phyloP scores from a whole-genome alignment of 2,888 invertebrate species.

The Aphelenchoides bicaudatus region DNA sequence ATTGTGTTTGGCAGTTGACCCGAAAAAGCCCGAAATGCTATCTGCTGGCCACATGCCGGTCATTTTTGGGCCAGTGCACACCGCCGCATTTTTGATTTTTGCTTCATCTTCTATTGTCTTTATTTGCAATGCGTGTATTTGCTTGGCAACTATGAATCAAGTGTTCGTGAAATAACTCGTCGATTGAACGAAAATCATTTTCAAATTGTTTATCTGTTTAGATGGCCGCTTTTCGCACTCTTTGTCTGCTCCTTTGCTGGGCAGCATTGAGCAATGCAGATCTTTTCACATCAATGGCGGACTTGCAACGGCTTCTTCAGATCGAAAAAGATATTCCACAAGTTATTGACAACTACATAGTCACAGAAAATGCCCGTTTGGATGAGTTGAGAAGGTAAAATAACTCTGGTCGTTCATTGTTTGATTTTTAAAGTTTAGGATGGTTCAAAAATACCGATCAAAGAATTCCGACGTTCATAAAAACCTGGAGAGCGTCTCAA shows the following conservation, averaged over 20 bases:
- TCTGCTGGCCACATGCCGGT: too few relatives aligned
- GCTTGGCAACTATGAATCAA: neutral
- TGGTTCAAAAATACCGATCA: slow-evolving; percentile 48
- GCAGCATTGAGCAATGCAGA: slow-evolving; percentile 56
- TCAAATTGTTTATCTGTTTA: neutral
- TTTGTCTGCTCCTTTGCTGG: too few relatives aligned
- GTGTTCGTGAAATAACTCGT: neutral
- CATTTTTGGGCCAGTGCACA: neutral
- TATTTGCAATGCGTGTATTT: neutral
- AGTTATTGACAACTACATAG: slow-evolving; percentile 61
- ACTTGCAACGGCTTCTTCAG: slow-evolving; percentile 62
- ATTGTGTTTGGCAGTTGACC: slow-evolving; percentile 3
- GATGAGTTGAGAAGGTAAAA: slow-evolving; percentile 39
- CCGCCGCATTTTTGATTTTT: neutral
- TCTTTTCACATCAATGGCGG: slow-evolving; percentile 64
- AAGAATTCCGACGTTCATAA: slow-evolving; percentile 49
- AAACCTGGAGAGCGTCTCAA: slow-evolving; percentile 60
- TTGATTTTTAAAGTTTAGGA: slow-evolving; percentile 33
- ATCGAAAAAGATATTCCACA: slow-evolving; percentile 62
- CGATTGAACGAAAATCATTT: slow-evolving; percentile 1
- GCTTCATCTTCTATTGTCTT: neutral
- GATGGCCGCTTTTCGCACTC: neutral
- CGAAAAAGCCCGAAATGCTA: too few relatives aligned
- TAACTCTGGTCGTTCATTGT: slow-evolving; percentile 12
- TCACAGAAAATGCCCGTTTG: slow-evolving; percentile 61